Base-by-base conservation (phyloP, 2,888 invertebrate species). In the Hesperia comma region DNA sequence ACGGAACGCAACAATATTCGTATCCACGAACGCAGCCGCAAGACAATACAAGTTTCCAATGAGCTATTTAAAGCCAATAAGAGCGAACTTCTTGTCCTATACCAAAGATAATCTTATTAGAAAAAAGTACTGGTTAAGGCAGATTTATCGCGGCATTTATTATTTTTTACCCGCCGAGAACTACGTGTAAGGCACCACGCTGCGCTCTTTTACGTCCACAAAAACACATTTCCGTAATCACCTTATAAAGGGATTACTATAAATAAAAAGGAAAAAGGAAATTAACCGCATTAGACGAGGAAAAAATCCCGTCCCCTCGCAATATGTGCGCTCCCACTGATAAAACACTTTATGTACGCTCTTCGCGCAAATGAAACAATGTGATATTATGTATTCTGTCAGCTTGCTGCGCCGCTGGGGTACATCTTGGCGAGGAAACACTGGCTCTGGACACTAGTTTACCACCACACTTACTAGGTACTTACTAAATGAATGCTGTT, bases 181-280 rank as follows among this genome's bases (percentile, higher is more conserved):
- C 75, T 73, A 75, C 78, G 77, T 79, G 80, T 76, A 72, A 75
- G 80, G 75, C 88, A 88, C 90, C 92, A 85, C 81, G 87, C 88
- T 86, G 92, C 85, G 92, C 86, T 90, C 88, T 91, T 90, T 91
- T 88, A 90, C 90, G 87, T 90, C 87, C 90, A 86, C 88, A 89
- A 91, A 88, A 92, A 92, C 90, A 92, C 92, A 92, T 92, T 92
- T 90, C 90, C 86, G 92, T 92, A 92, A 92, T 92, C 92, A 92
- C 91, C 92, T 92, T 92, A 92, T 92, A 92, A 91, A 91, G 92
- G 90, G 92, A 92, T 92, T 92, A 92, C 92, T 91, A 92, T 92
- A 92, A 92, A 92, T 92, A 92, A 92, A 92, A 85, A 92, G 92
- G 92, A 92, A 92, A 90, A 90, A 91, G 90, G 90, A 92, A 92